phyloP scores from a whole-genome alignment of 2,113 vertebrate genomes.

The Epinephelus moara region DNA sequence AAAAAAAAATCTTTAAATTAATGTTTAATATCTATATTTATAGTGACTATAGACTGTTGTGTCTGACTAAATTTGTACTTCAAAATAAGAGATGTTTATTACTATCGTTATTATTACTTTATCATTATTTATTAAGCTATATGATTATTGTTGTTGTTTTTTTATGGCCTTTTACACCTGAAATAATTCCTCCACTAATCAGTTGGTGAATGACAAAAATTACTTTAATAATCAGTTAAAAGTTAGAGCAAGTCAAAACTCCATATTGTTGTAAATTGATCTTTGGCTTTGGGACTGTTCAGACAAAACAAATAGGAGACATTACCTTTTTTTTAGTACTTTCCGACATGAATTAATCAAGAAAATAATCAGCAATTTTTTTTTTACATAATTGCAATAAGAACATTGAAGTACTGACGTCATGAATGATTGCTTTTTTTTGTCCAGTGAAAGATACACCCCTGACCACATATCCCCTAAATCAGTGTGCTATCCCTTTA shows the following conservation, averaged over 20 bases:
- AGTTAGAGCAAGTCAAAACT: too few relatives aligned
- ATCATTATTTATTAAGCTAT: too few relatives aligned
- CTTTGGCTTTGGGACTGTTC: not conserved
- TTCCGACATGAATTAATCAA: not conserved
- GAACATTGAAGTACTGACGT: not conserved
- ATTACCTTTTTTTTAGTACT: not conserved
- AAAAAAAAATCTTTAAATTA: not conserved
- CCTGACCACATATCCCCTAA: not conserved
- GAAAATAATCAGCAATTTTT: not conserved
- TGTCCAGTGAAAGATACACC: not conserved
- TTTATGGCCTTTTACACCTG: not conserved
- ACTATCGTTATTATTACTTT: not conserved
- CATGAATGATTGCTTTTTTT: not conserved
- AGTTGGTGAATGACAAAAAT: too few relatives aligned
- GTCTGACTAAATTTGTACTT: not conserved
- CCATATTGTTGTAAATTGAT: too few relatives aligned
- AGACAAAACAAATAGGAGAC: not conserved
- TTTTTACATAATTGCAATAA: not conserved
- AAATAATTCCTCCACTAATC: not conserved
- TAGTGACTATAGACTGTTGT: not conserved
- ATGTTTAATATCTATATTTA: not conserved
- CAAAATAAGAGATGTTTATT: not conserved
- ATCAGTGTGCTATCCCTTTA: not conserved
- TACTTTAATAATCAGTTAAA: not conserved
- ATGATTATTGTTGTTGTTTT: not conserved